Conservation (phyloP, 92 coral and sea anemone species). For the Porites cylindrica region DNA sequence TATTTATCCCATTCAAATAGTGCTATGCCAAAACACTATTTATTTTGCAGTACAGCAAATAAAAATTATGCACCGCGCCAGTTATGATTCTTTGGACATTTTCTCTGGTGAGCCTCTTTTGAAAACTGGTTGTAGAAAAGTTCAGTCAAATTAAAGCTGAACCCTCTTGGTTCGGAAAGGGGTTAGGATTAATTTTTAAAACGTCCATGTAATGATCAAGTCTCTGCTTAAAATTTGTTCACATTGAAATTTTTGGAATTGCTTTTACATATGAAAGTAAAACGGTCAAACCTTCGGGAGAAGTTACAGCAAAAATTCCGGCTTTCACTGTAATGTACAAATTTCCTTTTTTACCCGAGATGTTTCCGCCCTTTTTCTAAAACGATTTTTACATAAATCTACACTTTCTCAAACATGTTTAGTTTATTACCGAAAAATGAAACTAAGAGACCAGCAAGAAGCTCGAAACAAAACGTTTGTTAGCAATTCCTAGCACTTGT, state of each 20-base stretch:
- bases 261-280: too few species aligned
- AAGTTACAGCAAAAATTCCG: too few species aligned
- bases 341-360: too few species aligned
- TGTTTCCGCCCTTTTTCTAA: neutral
- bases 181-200: too few species aligned
- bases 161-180: neutral
- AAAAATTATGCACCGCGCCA: neutral
- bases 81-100: neutral
- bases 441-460: neutral
- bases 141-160: neutral
- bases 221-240: too few species aligned
- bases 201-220: too few species aligned
- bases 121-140: neutral
- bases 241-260: too few species aligned
- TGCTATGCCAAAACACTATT: neutral
- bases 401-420: neutral
- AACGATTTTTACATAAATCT: neutral
- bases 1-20: neutral
- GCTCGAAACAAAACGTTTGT: slow-evolving; percentile 20
- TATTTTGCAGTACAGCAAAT: neutral
- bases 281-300: too few species aligned
- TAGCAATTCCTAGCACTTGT: slow-evolving; percentile 21
- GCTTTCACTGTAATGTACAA: neutral
- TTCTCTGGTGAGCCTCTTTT: neutral
- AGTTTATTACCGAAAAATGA: neutral